Base-by-base conservation (phyloP, 2,888 invertebrate genomes). In the Caenorhabditis zanzibari region DNA sequence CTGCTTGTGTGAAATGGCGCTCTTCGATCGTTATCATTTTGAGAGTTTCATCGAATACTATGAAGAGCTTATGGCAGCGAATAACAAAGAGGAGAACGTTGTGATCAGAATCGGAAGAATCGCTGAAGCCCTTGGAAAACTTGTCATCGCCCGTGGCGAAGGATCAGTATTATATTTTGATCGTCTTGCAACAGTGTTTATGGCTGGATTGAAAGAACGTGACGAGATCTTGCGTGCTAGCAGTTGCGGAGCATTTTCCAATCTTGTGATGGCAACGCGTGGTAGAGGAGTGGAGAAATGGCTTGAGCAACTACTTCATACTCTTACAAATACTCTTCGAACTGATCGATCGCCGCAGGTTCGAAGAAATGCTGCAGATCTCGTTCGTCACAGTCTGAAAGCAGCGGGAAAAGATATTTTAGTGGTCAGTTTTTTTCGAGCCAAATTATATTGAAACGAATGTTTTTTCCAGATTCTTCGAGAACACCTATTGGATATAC, bases 71-170 rank as follows among this genome's bases (percentile, higher is more conserved):
- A 0, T 35, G 14, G 22, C 14, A 4, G 26, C 26, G 9, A 24
- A 19, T 4, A 54, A 54, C 14, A 54, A 76, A 24, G 59, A 82
- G 22, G 81, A 86, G 35, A 54, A 68, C 49, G 52, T 49, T 10
- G 41, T 87, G 1, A 71, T 81, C 12, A 38, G 85, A 35, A 19
- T 85, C 10, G 86, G 85, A 9, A 72, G 87, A 66, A 24, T 90
- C 19, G 88, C 86, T 12, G 90, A 89, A 68, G 89, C 88, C 12
- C 58, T 90, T 14, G 88, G 88, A 6, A 89, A 86, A 64, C 84
- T 91, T 16, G 85, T 87, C 66, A 49, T 64, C 1, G 52, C 28
- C 5, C 59, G 81, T 10, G 88, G 88, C 66, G 82, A 75, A n/a
- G 4, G 66, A 19, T 69, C 72, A 35, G 26, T 80, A 1, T 24